Percentiles rank a stretch among this genome's conserved stretches.
phyloP scores from a whole-genome alignment of 1,140 invertebrate genomes.

The Mya arenaria region DNA sequence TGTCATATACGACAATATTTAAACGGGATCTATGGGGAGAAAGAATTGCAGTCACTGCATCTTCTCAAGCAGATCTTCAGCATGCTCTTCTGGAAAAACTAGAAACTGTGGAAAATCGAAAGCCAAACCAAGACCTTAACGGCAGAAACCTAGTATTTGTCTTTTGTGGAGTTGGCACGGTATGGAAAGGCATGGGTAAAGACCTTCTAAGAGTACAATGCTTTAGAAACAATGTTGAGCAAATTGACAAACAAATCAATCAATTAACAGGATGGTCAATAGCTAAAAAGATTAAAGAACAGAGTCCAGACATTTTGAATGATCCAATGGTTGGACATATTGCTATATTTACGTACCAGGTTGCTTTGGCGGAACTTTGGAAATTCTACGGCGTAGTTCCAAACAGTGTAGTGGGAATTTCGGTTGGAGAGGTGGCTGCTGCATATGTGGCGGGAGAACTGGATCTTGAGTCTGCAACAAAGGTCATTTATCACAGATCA shows the following conservation, averaged over 20 bases:
- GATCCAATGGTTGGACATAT: slow-evolving; percentile 48
- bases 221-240: slow-evolving; percentile 48
- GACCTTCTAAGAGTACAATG: slow-evolving; percentile 38
- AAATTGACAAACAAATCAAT: slow-evolving; percentile 55
- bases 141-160: slow-evolving; percentile 56
- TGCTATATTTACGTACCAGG: slow-evolving; percentile 58
- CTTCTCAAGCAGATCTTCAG: slow-evolving; percentile 32
- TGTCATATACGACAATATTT: slow-evolving; percentile 62
- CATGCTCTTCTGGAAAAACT: slow-evolving; percentile 20
- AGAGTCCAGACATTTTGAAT: slow-evolving; percentile 13
- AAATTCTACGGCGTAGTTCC: slow-evolving; percentile 41
- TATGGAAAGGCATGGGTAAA: slow-evolving; percentile 62
- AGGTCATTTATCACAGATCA: slow-evolving; percentile 54
- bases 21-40: slow-evolving; percentile 11
- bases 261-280: slow-evolving; percentile 52
- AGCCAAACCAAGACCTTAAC: background rate
- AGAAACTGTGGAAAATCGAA: background rate
- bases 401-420: slow-evolving; percentile 50
- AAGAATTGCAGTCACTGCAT: background rate
- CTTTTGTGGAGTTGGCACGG: slow-evolving; percentile 66
- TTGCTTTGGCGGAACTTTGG: slow-evolving; percentile 38
- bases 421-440: slow-evolving; percentile 59
- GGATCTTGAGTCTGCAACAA: slow-evolving; percentile 39
- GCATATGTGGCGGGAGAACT: slow-evolving; percentile 48
- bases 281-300: slow-evolving; percentile 31